Base-by-base conservation (phyloP, 2,888 invertebrate genomes). In the Rutpela maculata region DNA sequence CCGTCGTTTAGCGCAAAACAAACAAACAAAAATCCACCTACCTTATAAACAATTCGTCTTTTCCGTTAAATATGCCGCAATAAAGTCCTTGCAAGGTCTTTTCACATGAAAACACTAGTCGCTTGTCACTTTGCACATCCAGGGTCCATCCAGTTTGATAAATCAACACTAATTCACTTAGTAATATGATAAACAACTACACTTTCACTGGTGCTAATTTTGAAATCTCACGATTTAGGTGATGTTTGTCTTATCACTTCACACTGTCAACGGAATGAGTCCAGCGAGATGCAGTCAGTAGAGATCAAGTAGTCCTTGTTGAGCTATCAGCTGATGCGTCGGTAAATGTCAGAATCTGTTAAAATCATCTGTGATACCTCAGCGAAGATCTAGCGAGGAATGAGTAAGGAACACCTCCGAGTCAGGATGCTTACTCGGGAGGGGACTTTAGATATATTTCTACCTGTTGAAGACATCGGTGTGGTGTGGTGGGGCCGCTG, bases 191-290 rank as follows among this genome's bases (percentile, higher is more conserved):
- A 83, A 83, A 84, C 82, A 84, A 84, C 74, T 80, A 82, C 87
- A 87, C 88, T 88, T 88, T 88, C 87, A 86, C 88, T 87, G 84
- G 85, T 85, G 87, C 80, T 87, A 87, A 87, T 87, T 87, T 87
- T 84, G 87, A 88, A 87, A 87, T 86, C 85, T 82, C 82, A 80
- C 80, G 71, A 79, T 77, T 79, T 84, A 77, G 83, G 81, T 78
- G 81, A 81, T 86, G 82, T 86, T 86, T 84, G 79, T 80, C 65
- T 83, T 81, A 83, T 83, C 86, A 86, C 85, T 86, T 86, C 77
- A 78, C 85, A 84, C 86, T 65, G 74, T 62, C 31, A 68, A 69
- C 75, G 77, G 73, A 83, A 80, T 80, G 81, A 77, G 80, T 82
- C 76, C 83, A 83, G 62, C 59, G 17, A 57, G 73, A 19, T 57